Conservation (phyloP, 2,888 invertebrate species). For the Acholoe squamosa region DNA sequence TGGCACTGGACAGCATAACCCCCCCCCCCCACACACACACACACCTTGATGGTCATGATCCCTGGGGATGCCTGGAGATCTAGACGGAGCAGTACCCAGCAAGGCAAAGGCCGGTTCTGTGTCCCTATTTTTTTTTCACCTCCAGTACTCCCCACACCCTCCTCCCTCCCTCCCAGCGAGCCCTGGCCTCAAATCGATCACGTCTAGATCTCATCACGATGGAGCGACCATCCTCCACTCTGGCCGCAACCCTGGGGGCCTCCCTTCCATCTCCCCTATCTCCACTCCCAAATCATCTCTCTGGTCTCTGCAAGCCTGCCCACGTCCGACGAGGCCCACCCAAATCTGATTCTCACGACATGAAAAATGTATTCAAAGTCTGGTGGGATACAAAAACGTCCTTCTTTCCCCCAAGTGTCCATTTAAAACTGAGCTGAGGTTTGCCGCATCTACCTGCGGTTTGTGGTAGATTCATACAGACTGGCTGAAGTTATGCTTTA, state of each 20-base stretch:
- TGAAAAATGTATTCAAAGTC: neutral
- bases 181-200: conserved; percentile 2
- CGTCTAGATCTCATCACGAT: conserved; percentile 23
- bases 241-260: neutral
- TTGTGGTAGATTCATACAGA: too few species aligned
- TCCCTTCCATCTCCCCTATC: neutral
- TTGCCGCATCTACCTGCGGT: too few species aligned
- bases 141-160: neutral
- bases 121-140: neutral
- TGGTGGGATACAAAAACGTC: too few species aligned
- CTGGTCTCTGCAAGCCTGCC: neutral
- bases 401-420: too few species aligned
- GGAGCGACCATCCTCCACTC: neutral
- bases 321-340: neutral
- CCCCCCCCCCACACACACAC: neutral
- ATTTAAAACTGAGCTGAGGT: too few species aligned
- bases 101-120: too few species aligned
- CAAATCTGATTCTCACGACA: neutral
- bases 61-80: neutral
- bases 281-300: neutral
- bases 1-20: neutral
- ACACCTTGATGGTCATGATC: neutral
- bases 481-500: too few species aligned
- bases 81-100: neutral
- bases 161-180: neutral